Percentiles rank a stretch among this genome's conserved stretches.
phyloP scores from a whole-genome alignment of 2,888 invertebrate genomes.

The Trypoxylon attenuatum region DNA sequence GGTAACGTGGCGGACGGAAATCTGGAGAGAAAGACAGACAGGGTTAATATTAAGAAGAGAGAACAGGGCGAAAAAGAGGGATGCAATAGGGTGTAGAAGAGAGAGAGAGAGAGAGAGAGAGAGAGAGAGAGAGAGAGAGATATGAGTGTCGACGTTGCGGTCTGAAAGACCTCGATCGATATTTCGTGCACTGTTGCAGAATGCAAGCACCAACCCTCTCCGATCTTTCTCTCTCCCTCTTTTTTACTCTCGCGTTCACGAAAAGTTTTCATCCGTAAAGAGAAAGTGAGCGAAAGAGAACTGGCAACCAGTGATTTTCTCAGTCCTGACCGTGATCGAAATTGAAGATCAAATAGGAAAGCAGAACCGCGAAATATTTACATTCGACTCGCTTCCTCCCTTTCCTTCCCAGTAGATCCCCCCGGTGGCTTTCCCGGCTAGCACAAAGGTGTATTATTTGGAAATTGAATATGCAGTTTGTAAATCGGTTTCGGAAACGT shows the following conservation, averaged over 20 bases:
- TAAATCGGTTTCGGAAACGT: conserved; percentile 32
- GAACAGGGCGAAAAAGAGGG: no score
- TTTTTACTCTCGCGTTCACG: conserved; percentile 4
- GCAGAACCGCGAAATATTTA: conserved; percentile 13
- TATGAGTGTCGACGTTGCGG: conserved; percentile 42
- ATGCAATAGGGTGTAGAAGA: no score
- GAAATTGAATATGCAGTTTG: conserved; percentile 48
- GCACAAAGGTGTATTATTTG: conserved; percentile 28
- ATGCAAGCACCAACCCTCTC: conserved; percentile 32
- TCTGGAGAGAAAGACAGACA: neutral
- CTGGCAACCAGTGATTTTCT: neutral
- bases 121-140: conserved; percentile 21
- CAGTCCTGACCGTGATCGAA: conserved; percentile 22
- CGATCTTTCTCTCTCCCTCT: conserved; percentile 3
- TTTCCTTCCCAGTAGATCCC: neutral
- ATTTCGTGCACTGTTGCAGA: conserved; percentile 46
- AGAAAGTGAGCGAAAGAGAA: conserved; percentile 24
- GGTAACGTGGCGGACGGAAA: neutral
- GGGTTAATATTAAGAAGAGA: neutral
- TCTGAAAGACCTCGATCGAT: conserved; percentile 60
- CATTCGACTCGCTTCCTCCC: neutral
- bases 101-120: conserved; percentile 9
- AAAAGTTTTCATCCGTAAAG: conserved; percentile 6
- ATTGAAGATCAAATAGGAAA: conserved; percentile 22
- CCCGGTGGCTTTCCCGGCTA: neutral